Conservation (phyloP, 2,888 invertebrate genomes). For the Macaria liturata region DNA sequence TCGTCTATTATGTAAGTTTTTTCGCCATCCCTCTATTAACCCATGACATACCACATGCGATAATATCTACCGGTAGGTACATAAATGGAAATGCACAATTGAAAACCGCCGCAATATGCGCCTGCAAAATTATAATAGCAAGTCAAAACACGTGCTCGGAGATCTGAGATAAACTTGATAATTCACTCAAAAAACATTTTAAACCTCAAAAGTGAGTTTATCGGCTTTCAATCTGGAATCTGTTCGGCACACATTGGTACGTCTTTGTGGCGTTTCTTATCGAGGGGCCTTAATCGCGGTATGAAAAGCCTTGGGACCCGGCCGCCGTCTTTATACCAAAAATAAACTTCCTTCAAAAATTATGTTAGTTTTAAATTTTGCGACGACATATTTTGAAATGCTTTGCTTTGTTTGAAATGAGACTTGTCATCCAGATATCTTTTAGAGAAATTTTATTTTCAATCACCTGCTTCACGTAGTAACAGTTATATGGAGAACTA, state of each 20-base stretch:
- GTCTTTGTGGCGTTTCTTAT: slow-evolving; percentile 69
- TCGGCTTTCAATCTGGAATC: slow-evolving; percentile 78
- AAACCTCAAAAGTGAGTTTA: slow-evolving; percentile 72
- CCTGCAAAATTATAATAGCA: slow-evolving; percentile 60
- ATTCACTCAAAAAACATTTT: slow-evolving; percentile 64
- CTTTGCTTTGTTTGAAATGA: too few species aligned
- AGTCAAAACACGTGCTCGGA: slow-evolving; percentile 75
- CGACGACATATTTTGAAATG: too few species aligned
- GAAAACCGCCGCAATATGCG: slow-evolving; percentile 48
- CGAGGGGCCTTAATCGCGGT: slow-evolving; percentile 67
- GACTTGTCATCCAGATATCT: too few species aligned
- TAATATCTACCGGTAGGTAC: slow-evolving; percentile 41
- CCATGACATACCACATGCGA: slow-evolving; percentile 47
- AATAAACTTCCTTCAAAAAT: slow-evolving; percentile 55
- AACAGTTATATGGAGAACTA: too few species aligned
- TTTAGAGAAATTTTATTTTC: slow-evolving; percentile 12
- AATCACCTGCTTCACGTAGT: too few species aligned
- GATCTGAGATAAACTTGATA: slow-evolving; percentile 61
- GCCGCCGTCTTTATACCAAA: slow-evolving; percentile 61
- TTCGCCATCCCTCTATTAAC: slow-evolving; percentile 46
- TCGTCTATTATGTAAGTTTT: slow-evolving; percentile 33
- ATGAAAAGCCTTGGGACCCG: slow-evolving; percentile 63
- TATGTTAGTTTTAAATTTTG: slow-evolving; percentile 1
- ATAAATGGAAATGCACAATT: slow-evolving; percentile 59
- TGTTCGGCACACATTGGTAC: slow-evolving; percentile 77